Evolutionary conservation across 2,113 vertebrate species (phyloP).

Genomic region (Antennarius striatus): DNA sequence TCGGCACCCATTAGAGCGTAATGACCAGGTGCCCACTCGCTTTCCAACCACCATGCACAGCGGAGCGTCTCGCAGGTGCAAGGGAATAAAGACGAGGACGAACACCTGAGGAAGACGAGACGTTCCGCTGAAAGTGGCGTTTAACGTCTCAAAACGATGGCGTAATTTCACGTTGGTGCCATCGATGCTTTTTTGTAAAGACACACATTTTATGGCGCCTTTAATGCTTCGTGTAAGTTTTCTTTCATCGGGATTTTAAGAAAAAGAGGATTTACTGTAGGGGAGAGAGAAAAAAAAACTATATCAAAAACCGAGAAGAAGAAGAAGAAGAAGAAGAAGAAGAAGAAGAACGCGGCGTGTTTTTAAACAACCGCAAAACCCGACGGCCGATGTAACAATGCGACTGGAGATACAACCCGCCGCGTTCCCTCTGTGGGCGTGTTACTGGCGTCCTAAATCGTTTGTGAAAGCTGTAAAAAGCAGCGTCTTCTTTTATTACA

Average conservation of each 20-base stretch:
- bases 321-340: no score
- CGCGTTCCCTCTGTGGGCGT: constrained; percentile 13
- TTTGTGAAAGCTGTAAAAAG: constrained; percentile 77
- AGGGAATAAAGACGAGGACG: no score
- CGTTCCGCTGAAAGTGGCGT: background rate
- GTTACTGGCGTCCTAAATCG: constrained; percentile 72
- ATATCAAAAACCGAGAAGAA: constrained; percentile 43
- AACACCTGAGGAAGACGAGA: no score
- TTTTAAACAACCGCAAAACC: constrained; percentile 31
- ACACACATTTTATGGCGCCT: background rate
- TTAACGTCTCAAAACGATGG: background rate
- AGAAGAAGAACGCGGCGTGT: no score
- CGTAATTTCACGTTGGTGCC: background rate
- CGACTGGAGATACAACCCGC: constrained; percentile 61
- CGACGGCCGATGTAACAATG: no score
- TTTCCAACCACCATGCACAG: no score
- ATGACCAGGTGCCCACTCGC: background rate
- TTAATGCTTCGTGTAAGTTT: constrained; percentile 16
- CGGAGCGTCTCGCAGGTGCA: no score
- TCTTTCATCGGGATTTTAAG: constrained; percentile 16
- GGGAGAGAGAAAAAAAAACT: constrained; percentile 3
- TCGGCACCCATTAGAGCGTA: background rate
- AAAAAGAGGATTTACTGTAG: constrained; percentile 14
- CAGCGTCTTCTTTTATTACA: constrained; percentile 72
- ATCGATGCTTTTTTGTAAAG: no score